Percentiles rank a stretch among this genome's conserved stretches.
Conservation (phyloP, 2,888 invertebrate genomes). For the Hypomecis punctinalis region DNA sequence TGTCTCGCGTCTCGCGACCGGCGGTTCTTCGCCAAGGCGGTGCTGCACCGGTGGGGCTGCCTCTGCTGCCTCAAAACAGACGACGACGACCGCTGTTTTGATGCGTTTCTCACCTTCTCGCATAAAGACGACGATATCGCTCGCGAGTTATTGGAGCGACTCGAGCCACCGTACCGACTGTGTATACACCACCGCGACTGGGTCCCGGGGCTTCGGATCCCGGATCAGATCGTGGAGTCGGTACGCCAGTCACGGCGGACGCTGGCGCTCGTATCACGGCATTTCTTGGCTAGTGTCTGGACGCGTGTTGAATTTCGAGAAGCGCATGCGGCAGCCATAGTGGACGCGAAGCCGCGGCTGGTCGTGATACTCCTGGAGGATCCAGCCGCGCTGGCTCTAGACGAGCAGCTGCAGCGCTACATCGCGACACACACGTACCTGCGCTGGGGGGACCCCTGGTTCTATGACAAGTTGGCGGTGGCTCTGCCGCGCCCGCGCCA, state of each 20-base stretch:
- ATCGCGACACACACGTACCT: conserved; percentile 7
- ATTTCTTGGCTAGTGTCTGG: conserved; percentile 5
- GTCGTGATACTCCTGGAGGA: conserved; percentile 4
- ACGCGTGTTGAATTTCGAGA: conserved; percentile 1
- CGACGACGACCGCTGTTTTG: conserved; percentile 3
- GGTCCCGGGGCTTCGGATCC: not conserved
- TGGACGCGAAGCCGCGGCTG: not conserved
- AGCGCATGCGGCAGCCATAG: not conserved
- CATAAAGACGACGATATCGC: not conserved
- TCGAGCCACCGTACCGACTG: not conserved
- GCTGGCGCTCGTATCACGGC: conserved; percentile 3
- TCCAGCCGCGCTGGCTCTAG: not conserved
- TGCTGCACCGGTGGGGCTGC: not conserved
- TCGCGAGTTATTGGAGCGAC: no score
- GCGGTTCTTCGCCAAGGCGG: conserved; percentile 4
- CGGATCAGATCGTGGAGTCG: not conserved
- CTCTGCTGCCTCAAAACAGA: not conserved
- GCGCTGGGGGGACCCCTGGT: conserved; percentile 8
- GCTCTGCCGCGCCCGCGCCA: conserved; percentile 1
- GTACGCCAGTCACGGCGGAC: conserved; percentile 8
- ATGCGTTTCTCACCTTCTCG: conserved; percentile 11
- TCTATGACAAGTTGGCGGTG: conserved; percentile 5
- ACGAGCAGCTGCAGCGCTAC: conserved; percentile 5
- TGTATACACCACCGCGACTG: conserved; percentile 3
- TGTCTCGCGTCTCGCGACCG: not conserved